Evolutionary conservation across 2,113 vertebrate species (phyloP).

Genomic region (Craseonycteris thonglongyai): DNA sequence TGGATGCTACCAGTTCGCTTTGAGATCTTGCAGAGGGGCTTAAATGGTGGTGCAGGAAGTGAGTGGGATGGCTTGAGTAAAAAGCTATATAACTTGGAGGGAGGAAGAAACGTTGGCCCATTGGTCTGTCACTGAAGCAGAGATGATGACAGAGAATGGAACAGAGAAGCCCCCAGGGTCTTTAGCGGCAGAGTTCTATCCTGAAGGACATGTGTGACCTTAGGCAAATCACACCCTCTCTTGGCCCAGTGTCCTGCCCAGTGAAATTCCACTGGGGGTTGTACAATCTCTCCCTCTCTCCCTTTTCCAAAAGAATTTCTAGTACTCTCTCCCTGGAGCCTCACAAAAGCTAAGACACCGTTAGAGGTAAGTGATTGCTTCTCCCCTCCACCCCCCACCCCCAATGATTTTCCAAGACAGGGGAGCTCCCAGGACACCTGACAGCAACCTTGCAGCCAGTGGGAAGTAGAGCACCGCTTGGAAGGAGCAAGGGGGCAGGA

Average conservation of each 20-base stretch:
- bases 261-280: neutral
- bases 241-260: neutral
- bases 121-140: neutral
- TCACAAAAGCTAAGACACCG: neutral
- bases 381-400: neutral
- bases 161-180: neutral
- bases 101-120: neutral
- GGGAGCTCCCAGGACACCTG: neutral
- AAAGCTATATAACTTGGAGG: slow-evolving; percentile 21
- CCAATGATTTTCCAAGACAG: neutral
- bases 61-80: neutral
- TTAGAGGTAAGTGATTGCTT: neutral
- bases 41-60: neutral
- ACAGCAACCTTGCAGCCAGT: neutral
- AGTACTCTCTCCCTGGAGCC: neutral
- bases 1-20: neutral
- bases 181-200: neutral
- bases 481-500: neutral
- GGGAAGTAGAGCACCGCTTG: neutral
- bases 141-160: slow-evolving; percentile 34
- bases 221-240: neutral
- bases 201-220: neutral
- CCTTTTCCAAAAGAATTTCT: neutral
- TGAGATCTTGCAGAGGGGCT: neutral
- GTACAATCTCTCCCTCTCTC: neutral